Base-by-base conservation (phyloP, 2,113 vertebrate species). In the Electrona antarctica region DNA sequence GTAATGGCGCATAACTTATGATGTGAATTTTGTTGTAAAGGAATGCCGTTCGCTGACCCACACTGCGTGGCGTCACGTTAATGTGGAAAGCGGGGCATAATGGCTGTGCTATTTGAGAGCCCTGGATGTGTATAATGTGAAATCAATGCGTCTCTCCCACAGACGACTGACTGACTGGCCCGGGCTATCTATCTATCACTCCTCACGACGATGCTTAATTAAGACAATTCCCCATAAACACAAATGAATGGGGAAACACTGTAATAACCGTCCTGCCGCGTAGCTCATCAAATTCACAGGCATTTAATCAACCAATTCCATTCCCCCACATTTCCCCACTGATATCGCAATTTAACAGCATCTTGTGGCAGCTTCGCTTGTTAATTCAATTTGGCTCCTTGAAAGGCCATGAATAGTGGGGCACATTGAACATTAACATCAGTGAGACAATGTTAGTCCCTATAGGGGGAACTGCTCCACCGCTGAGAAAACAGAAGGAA, bases 91-190 rank as follows among this genome's bases (percentile, higher is more conserved):
- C 61, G 41, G 64, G 51, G 64, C n/a, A 51, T 79, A 78, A 87
- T 54, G 76, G 74, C 69, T 73, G 13, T 21, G 67, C 67, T 61
- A 80, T 84, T 76, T 76, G 78, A 77, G 67, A 67, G 60, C 45
- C 60, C 62, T 3, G 45, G 73, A 71, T 59, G 59, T 75, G 77
- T 82, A 86, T 83, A 86, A 90, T 88, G 85, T 73, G 76, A 84
- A 90, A 89, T 91, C 89, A 76, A 89, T 90, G 78, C 8, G 71
- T 85, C 77, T 86, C 72, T 86, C 72, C 74, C 70, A 73, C 15
- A 56, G 80, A 86, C 73, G 74, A 69, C 33, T 41, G 58, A 63
- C 75, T 21, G 21, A 21, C 21, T 21, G 21, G 21, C 28, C 61
- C 4, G 63, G 62, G 63, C 82, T 73, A 82, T 93, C 67, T 47